Conservation (phyloP, 2,888 invertebrate species). For the Thecocarcelia acutangulata region DNA sequence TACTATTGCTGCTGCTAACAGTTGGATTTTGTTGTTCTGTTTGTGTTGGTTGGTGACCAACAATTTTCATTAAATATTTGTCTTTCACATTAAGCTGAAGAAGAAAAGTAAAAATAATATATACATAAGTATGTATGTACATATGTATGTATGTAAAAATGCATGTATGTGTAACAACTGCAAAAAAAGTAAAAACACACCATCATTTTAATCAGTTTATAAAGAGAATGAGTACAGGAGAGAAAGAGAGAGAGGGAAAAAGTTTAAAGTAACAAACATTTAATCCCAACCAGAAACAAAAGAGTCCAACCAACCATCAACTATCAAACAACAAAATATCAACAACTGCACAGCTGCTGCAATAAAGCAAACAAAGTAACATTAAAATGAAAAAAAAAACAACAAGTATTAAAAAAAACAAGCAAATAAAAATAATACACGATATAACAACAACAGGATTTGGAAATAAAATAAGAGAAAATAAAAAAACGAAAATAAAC, state of each 20-base stretch:
- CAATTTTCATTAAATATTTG: slow-evolving; percentile 47
- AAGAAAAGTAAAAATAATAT: neutral
- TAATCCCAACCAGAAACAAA: slow-evolving; percentile 32
- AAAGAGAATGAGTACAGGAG: neutral
- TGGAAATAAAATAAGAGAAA: slow-evolving; percentile 5
- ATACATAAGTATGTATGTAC: too few relatives aligned
- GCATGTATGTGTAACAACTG: neutral
- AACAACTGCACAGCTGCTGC: slow-evolving; percentile 22
- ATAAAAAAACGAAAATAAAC: slow-evolving; percentile 46
- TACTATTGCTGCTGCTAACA: neutral
- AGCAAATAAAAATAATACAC: slow-evolving; percentile 6
- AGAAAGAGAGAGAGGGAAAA: too few relatives aligned
- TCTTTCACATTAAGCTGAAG: slow-evolving; percentile 37
- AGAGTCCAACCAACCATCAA: slow-evolving; percentile 48
- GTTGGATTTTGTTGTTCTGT: neutral
- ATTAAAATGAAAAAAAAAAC: slow-evolving; percentile 17
- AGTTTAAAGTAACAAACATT: slow-evolving; percentile 31
- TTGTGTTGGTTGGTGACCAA: neutral
- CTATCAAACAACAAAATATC: slow-evolving; percentile 39
- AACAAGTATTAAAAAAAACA: slow-evolving; percentile 3
- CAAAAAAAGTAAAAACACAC: slow-evolving; percentile 17
- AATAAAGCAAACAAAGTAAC: slow-evolving; percentile 26
- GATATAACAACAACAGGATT: slow-evolving; percentile 36
- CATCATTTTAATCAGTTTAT: neutral
- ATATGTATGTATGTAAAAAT: too few relatives aligned